Evolutionary conservation across 2,888 invertebrate species (phyloP), one percentile per base, ranked within the genome.

Genomic region (Melikaiella ostensackeni): DNA sequence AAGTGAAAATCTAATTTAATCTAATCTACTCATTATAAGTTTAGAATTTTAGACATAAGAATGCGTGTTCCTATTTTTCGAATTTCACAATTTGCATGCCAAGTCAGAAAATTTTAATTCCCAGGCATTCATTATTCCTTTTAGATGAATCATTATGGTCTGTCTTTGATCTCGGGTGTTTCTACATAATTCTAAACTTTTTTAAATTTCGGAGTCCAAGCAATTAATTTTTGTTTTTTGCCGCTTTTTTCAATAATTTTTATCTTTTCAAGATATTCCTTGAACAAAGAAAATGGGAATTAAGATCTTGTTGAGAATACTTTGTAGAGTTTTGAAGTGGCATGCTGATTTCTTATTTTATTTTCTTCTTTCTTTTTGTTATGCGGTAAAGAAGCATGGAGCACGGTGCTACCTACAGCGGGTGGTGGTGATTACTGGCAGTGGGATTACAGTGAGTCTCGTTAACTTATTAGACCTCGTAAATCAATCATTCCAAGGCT

Each of bases 331-430:
- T 70, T 27, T 27, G 50, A 33, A 33, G 7, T 19, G 46, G 70
- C 70, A 70, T 70, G 88, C 86, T 88, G 75, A 79, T 75, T 82
- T 86, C 84, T 84, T 83, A 84, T 87, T 86, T 82, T 82, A 85
- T 83, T 81, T 83, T 85, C 83, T 87, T 85, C 82, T 85, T 86
- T 84, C 84, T 86, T 86, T 85, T 86, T 87, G 87, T 87, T 84
- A 88, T 86, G 86, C 87, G 50, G 85, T 89, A 90, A 84, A 86
- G 91, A 91, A 88, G 88, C 90, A 87, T 91, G 91, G 91, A 91
- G 91, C 87, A 89, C 91, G 86, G 86, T 91, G 86, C 90, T 91
- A 85, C 91, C 91, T 84, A 91, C 91, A 83, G 90, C 90, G 82
- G 89, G 90, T 85, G 89, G 88, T 87, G 90, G 87, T 84, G 90